Conservation (phyloP, 1,140 invertebrate species). For the Campoletis sonorensis region DNA sequence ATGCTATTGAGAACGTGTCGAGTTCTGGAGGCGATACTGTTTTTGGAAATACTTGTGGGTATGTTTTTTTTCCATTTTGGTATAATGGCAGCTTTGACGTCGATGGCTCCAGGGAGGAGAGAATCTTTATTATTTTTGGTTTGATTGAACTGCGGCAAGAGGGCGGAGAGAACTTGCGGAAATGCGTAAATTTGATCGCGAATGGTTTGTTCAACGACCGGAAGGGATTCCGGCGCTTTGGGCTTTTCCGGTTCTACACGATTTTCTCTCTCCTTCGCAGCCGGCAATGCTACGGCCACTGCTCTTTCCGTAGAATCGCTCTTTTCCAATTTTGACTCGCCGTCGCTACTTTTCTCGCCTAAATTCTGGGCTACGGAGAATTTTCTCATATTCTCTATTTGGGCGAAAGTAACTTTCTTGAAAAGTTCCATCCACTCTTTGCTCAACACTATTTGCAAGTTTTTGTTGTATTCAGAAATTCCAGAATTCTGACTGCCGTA, state of each 20-base stretch:
- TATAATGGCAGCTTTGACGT: slow-evolving; percentile 20
- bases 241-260: slow-evolving; percentile 15
- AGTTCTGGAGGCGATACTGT: slow-evolving; percentile 81
- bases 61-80: slow-evolving; percentile 74
- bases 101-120: slow-evolving; percentile 22
- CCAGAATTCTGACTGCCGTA: slow-evolving; percentile 73
- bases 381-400: slow-evolving; percentile 67
- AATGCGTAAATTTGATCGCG: slow-evolving; percentile 63
- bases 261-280: slow-evolving; percentile 39
- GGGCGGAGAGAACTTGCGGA: slow-evolving; percentile 65
- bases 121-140: slow-evolving; percentile 58
- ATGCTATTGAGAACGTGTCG: slow-evolving; percentile 82
- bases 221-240: not conserved
- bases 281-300: slow-evolving; percentile 23
- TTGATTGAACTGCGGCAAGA: slow-evolving; percentile 66
- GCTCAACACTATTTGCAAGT: slow-evolving; percentile 73
- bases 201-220: slow-evolving; percentile 28
- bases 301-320: slow-evolving; percentile 45
- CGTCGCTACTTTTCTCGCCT: slow-evolving; percentile 59
- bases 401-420: slow-evolving; percentile 71
- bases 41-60: slow-evolving; percentile 73
- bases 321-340: slow-evolving; percentile 45
- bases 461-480: slow-evolving; percentile 75
- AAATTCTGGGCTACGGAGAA: slow-evolving; percentile 69
- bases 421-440: slow-evolving; percentile 77